Evolutionary conservation across 2,888 invertebrate species (phyloP), one percentile per base, ranked within the genome.

Genomic region (Cheilosia vulpina): DNA sequence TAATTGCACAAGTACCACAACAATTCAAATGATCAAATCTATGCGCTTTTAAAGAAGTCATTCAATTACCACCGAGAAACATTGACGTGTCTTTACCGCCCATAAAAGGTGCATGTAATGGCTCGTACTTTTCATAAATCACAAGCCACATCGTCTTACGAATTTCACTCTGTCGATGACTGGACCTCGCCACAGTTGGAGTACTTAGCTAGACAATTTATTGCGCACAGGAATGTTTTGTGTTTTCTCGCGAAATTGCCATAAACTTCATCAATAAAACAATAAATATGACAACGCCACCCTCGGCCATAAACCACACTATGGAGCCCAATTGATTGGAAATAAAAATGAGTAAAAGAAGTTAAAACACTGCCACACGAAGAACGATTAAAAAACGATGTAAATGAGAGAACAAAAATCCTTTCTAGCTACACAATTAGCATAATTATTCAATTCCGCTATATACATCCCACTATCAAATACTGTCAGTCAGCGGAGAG

Each of bases 391-490:
- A 47, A 71, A 45, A 55, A 24, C 45, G 13, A 52, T 58, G 21
- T 19, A 38, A 55, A 41, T 47, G 17, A 47, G 17, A 17, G 17
- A 52, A 60, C 38, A 19, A 27, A 62, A 78, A 78, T 78, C 78
- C 69, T 71, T 69, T 55, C 69, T 52, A 34, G 62, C 41, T 41
- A 62, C 21, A 57, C 78, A 82, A 82, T 82, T 82, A 77, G 71
- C 82, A 82, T 82, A 82, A 82, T 77, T 82, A 82, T 77, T 77
- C 77, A 82, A 82, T 82, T 82, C 82, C 82, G 69, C 77, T 50
- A 65, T 43, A 60, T 52, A 77, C 65, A 60, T 76, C 76, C 71
- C 65, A 66, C 73, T 63, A 53, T 73, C 43, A 15, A 43, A 63
- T 53, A 13, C 52, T 63, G 73, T 52, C 72, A 62, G 72, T 60